Evolutionary conservation across 92 coral and sea anemone genomes (phyloP).

Genomic region (Siderastrea siderea): DNA sequence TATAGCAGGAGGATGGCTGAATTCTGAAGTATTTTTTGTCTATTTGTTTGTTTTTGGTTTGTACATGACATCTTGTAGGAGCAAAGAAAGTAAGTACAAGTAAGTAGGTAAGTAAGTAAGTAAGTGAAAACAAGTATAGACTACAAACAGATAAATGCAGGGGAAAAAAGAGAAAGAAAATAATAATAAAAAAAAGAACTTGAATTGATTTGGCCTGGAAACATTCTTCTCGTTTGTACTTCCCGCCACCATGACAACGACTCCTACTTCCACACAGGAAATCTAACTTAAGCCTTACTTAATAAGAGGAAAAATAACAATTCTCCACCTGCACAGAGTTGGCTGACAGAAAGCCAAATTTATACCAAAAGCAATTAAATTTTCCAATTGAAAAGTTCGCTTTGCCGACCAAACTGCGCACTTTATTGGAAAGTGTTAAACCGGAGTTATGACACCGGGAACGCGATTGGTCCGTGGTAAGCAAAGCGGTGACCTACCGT

Average conservation of each 20-base stretch:
- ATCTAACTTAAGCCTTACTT: no score
- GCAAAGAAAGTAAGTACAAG: no score
- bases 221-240: background rate
- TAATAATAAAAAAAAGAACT: no score
- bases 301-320: background rate
- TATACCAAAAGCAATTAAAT: background rate
- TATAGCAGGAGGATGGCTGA: no score
- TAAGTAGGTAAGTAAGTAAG: no score
- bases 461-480: background rate
- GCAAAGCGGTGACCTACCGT: background rate
- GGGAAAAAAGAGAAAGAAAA: no score
- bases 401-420: background rate
- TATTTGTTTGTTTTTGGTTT: no score
- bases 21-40: no score
- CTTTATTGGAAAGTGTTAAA: background rate
- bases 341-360: background rate
- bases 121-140: no score
- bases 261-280: no score
- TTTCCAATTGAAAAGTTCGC: background rate
- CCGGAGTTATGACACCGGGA: background rate
- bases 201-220: background rate
- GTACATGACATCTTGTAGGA: no score
- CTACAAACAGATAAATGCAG: no score
- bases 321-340: background rate
- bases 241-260: background rate